Evolutionary conservation across 2,797 vertebrate genomes (phyloP).

Genomic region (Bovichtus diacanthus): DNA sequence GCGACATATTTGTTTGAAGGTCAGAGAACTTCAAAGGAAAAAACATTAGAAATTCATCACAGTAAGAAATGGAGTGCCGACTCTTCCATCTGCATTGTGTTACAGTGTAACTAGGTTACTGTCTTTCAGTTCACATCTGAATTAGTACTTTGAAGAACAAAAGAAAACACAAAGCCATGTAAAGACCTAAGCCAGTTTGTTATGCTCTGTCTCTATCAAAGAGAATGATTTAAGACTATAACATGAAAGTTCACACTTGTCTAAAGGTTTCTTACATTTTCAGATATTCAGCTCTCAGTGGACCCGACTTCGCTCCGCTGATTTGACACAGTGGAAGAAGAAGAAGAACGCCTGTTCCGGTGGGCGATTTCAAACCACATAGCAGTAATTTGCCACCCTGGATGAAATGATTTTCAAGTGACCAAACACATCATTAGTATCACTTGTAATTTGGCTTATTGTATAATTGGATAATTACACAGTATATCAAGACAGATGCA

Average conservation of each 20-base stretch:
- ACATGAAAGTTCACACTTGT: conserved; percentile 24
- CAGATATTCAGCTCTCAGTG: conserved; percentile 7
- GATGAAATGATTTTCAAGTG: conserved; percentile 22
- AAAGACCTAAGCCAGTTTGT: conserved; percentile 28
- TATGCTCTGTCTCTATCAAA: conserved; percentile 38
- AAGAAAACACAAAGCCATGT: conserved; percentile 32
- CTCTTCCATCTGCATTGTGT: not conserved
- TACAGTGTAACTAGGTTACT: not conserved
- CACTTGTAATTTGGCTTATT: conserved; percentile 40
- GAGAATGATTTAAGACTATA: conserved; percentile 49
- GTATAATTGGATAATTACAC: conserved; percentile 54
- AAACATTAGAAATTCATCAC: not conserved
- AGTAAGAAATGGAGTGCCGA: not conserved
- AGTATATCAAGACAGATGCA: conserved; percentile 41
- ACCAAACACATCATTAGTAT: conserved; percentile 41
- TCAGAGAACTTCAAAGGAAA: conserved; percentile 17
- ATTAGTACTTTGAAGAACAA: conserved; percentile 43
- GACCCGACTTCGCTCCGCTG: conserved; percentile 6
- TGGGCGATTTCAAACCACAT: conserved; percentile 21
- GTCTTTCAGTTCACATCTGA: conserved; percentile 19
- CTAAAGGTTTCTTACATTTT: not conserved
- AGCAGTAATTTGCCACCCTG: conserved; percentile 37
- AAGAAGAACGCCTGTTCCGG: not conserved
- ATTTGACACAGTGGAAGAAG: conserved; percentile 12
- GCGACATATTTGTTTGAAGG: conserved; percentile 11